Percentiles rank a stretch among this genome's conserved stretches.
These are phyloP conservation scores for Geococcyx californianus DNA, from an alignment of 2,113 vertebrate species.

Conservation along the genomic window DNA sequence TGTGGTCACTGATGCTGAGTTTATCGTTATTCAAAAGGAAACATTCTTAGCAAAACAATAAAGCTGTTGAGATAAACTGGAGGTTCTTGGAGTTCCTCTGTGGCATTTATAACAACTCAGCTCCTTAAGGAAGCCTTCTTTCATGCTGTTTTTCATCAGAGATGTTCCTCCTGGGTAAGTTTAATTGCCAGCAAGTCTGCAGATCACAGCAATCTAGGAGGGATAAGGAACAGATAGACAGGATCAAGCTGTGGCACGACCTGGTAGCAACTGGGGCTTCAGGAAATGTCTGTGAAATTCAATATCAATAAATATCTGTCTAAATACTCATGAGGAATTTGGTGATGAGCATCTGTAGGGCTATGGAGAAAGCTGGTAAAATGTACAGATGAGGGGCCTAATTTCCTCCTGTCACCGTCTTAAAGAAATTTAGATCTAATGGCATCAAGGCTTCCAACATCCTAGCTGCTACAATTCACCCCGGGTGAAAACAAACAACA, in stretches of 20 bases:
- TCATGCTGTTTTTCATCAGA: background rate
- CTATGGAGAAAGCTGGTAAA: background rate
- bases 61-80: background rate
- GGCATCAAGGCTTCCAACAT: background rate
- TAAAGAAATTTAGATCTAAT: background rate
- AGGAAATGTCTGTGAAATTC: background rate
- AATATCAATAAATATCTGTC: background rate
- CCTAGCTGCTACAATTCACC: background rate
- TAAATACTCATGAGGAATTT: background rate
- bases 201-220: background rate
- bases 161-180: background rate
- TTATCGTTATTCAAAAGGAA: background rate
- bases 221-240: background rate
- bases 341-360: background rate
- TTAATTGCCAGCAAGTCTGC: background rate
- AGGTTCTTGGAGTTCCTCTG: background rate
- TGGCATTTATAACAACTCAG: background rate
- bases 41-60: background rate
- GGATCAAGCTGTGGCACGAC: background rate
- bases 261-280: background rate
- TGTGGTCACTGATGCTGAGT: rapidly evolving
- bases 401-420: background rate
- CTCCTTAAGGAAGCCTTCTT: background rate
- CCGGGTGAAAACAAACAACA: background rate
- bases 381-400: background rate